Evolutionary conservation across 2,888 invertebrate species (phyloP).

Genomic region (Oligia latruncula): DNA sequence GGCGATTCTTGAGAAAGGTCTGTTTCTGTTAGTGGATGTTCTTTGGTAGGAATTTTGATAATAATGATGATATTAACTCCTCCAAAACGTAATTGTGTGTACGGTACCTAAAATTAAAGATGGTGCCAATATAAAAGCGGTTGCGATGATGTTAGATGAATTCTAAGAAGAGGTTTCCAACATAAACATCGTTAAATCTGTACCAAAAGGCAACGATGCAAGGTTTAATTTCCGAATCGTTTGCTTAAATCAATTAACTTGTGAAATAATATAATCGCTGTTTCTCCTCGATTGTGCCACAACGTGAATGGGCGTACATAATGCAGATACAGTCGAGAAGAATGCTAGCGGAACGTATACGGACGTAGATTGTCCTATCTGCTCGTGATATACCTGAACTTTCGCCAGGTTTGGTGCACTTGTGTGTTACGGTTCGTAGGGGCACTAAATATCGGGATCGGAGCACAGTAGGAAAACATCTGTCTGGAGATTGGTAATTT

Average conservation of each 20-base stretch:
- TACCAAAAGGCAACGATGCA: neutral
- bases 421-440: constrained; percentile 6
- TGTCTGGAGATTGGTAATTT: neutral
- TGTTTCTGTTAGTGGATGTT: neutral
- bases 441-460: neutral
- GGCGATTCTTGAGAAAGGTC: neutral
- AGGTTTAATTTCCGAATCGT: neutral
- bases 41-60: neutral
- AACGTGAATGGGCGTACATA: constrained; percentile 68
- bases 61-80: neutral
- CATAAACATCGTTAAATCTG: neutral
- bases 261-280: neutral
- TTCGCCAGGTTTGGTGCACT: constrained; percentile 55
- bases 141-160: neutral
- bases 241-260: neutral
- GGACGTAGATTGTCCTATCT: constrained; percentile 67
- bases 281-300: constrained; percentile 63
- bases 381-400: constrained; percentile 61
- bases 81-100: too few species aligned
- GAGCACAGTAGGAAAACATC: neutral
- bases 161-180: neutral
- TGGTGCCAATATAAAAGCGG: neutral
- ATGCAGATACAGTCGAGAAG: constrained; percentile 70
- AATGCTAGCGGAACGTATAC: constrained; percentile 75
- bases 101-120: neutral